Evolutionary conservation across 2,888 invertebrate species (phyloP).

Genomic region (Heliconius sara): DNA sequence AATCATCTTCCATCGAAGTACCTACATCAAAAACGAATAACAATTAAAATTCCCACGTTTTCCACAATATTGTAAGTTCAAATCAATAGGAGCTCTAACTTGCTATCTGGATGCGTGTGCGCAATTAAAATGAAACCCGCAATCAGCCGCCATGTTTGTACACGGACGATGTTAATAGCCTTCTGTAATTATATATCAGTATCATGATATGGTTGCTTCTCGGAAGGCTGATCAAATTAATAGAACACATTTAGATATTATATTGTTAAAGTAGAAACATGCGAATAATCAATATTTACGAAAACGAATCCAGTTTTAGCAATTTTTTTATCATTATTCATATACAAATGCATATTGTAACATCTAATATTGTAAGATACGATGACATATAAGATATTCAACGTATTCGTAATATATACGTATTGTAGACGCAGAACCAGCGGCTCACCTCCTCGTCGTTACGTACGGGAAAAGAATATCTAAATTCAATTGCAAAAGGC

Average conservation of each 20-base stretch:
- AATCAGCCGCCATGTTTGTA: constrained; percentile 84
- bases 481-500: constrained; percentile 84
- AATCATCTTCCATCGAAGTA: constrained; percentile 48
- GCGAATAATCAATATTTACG: constrained; percentile 35
- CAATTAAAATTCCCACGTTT: constrained; percentile 78
- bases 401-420: constrained; percentile 52
- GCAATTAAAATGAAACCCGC: constrained; percentile 83
- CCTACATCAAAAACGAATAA: constrained; percentile 68
- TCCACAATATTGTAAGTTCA: constrained; percentile 64
- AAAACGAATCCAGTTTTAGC: constrained; percentile 9
- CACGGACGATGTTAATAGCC: constrained; percentile 83
- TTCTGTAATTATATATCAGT: constrained; percentile 81
- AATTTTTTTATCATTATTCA: constrained; percentile 32
- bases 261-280: constrained; percentile 42
- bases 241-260: constrained; percentile 71
- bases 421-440: constrained; percentile 68
- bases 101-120: constrained; percentile 79
- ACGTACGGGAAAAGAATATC: constrained; percentile 80
- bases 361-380: constrained; percentile 54
- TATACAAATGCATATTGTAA: background rate
- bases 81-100: constrained; percentile 76
- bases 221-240: constrained; percentile 82
- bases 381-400: constrained; percentile 69
- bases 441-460: constrained; percentile 70
- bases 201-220: constrained; percentile 80